Percentiles rank a stretch among this genome's conserved stretches.
These are phyloP conservation scores for Papilio elwesi DNA, from an alignment of 2,888 invertebrate species.

Conservation along the genomic window DNA sequence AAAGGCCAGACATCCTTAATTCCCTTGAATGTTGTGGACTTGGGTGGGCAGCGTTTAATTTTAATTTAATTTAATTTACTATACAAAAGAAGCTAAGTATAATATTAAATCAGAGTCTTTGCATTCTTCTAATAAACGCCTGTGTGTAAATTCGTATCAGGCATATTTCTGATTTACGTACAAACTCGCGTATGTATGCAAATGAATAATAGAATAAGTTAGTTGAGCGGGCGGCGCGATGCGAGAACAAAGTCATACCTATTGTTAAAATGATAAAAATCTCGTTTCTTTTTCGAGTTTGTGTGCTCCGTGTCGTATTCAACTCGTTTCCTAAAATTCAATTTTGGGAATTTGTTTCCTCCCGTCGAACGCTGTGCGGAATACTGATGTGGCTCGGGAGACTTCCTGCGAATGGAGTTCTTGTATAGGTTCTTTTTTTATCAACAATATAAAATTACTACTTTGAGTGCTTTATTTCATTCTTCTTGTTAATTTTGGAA, in stretches of 20 bases:
- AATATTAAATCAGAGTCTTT: conserved; percentile 3
- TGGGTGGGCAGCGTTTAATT: too few relatives aligned
- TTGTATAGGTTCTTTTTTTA: conserved; percentile 58
- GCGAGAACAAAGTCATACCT: conserved; percentile 59
- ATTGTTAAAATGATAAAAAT: conserved; percentile 78
- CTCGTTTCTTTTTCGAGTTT: conserved; percentile 77
- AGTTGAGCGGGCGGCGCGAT: conserved; percentile 41
- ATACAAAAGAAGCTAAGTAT: too few relatives aligned
- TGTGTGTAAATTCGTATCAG: conserved; percentile 19
- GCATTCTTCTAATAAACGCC: conserved; percentile 14
- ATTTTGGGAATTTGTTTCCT: conserved; percentile 84
- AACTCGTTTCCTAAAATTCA: conserved; percentile 84
- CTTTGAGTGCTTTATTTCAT: conserved; percentile 38
- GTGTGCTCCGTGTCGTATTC: conserved; percentile 80
- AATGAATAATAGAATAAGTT: conserved; percentile 42
- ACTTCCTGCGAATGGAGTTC: conserved; percentile 59
- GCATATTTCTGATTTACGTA: conserved; percentile 38
- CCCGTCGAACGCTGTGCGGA: conserved; percentile 70
- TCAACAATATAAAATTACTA: conserved; percentile 57
- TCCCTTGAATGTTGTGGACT: too few relatives aligned
- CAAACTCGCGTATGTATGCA: conserved; percentile 37
- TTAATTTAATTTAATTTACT: too few relatives aligned
- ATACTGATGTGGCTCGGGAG: conserved; percentile 73
- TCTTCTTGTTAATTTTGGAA: conserved; percentile 18
- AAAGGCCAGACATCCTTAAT: too few relatives aligned